Evolutionary conservation across 2,888 invertebrate genomes (phyloP).

Genomic region (Epiblema foenella): DNA sequence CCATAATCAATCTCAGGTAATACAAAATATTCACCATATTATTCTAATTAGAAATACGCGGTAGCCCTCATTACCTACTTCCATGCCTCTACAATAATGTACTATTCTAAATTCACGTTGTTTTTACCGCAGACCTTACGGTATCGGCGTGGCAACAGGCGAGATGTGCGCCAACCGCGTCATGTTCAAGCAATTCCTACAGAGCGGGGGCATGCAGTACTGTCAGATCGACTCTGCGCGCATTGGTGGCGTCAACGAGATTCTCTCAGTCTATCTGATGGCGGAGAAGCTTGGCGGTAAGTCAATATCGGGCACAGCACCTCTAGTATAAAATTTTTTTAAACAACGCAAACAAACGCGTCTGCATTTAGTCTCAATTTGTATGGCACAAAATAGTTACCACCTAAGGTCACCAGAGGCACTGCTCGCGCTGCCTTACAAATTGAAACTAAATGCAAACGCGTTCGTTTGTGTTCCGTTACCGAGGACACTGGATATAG

Average conservation of each 20-base stretch:
- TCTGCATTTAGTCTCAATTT: too few species aligned
- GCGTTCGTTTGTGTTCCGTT: too few species aligned
- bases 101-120: neutral
- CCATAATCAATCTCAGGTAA: too few species aligned
- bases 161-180: constrained; percentile 97
- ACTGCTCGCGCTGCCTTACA: too few species aligned
- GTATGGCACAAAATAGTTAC: too few species aligned
- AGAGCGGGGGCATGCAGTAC: constrained; percentile 91
- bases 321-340: neutral
- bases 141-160: constrained; percentile 95
- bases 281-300: constrained; percentile 92
- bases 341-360: too few species aligned
- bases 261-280: constrained; percentile 94
- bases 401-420: too few species aligned
- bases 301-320: neutral
- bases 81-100: too few species aligned
- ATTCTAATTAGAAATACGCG: too few species aligned
- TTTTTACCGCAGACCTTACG: constrained; percentile 81
- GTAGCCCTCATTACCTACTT: neutral
- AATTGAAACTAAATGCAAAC: too few species aligned
- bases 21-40: too few species aligned
- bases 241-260: constrained; percentile 95
- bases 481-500: too few species aligned
- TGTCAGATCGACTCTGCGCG: constrained; percentile 96
- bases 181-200: constrained; percentile 96